phyloP scores from a whole-genome alignment of 1,140 invertebrate genomes.

The Platyura marginata region DNA sequence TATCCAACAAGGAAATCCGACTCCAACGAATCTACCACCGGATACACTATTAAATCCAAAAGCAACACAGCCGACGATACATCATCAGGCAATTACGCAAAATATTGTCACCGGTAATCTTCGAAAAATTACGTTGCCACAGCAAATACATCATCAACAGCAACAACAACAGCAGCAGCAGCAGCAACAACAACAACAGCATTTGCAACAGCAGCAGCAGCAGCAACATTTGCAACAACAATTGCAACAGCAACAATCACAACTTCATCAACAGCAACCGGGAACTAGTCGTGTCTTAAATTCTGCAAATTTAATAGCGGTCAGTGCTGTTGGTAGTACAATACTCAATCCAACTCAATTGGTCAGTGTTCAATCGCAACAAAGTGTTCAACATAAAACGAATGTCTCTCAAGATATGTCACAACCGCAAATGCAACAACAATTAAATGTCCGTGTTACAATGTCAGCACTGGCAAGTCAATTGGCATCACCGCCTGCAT shows the following conservation, averaged over 20 bases:
- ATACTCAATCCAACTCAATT: too few relatives aligned
- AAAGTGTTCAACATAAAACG: background rate
- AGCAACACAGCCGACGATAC: background rate
- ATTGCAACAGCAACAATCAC: too few relatives aligned
- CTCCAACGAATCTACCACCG: background rate
- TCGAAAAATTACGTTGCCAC: background rate
- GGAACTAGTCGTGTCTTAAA: conserved; percentile 20
- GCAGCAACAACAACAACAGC: conserved; percentile 6
- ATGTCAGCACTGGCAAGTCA: conserved; percentile 24
- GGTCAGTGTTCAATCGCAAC: background rate
- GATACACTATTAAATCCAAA: background rate
- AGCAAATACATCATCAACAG: background rate
- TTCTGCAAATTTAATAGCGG: conserved; percentile 27
- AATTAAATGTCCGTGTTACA: conserved; percentile 17
- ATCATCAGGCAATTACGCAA: background rate
- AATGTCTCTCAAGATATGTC: conserved; percentile 2
- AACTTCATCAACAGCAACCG: conserved; percentile 16
- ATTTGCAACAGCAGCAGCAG: too few relatives aligned
- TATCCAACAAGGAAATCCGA: background rate
- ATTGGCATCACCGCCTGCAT: conserved; percentile 21
- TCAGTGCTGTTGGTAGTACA: conserved; percentile 19
- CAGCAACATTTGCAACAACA: too few relatives aligned
- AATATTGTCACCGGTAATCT: background rate
- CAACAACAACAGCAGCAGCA: conserved; percentile 9
- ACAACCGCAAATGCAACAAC: conserved; percentile 6